Conservation (phyloP, 2,797 vertebrate species). For the Poeciliopsis gracilis region DNA sequence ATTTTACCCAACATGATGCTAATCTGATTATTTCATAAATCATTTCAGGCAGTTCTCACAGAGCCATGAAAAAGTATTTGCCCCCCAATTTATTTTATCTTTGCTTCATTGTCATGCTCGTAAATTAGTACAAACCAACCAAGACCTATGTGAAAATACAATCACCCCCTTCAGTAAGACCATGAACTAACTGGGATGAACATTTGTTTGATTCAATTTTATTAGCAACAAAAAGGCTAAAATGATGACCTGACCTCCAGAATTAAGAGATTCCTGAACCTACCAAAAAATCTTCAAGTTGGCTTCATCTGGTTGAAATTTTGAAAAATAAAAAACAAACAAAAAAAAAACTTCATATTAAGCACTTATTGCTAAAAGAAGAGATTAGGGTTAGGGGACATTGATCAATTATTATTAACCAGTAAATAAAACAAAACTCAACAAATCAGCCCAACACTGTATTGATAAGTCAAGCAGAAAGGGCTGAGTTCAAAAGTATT, state of each 20-base stretch:
- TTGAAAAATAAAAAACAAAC: no score
- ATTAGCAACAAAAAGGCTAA: background rate
- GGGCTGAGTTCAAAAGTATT: no score
- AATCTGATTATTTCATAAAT: background rate
- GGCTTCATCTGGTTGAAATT: no score
- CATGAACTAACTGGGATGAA: background rate
- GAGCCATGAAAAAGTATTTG: background rate
- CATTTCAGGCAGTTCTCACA: background rate
- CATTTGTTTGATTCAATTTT: background rate
- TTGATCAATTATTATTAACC: no score
- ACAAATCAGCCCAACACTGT: no score
- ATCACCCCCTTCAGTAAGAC: background rate
- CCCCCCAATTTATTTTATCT: background rate
- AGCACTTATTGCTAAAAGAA: no score
- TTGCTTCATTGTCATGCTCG: background rate
- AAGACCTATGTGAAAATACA: background rate
- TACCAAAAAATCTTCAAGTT: no score
- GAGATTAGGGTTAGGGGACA: no score
- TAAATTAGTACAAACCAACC: background rate
- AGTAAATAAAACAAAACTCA: no score
- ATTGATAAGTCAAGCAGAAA: no score
- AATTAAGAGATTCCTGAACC: background rate
- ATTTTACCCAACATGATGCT: background rate
- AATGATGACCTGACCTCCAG: background rate
- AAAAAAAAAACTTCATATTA: no score